Percentiles rank a stretch among this genome's conserved stretches.
Evolutionary conservation across 2,113 vertebrate species (phyloP).

Genomic region (Egretta garzetta): DNA sequence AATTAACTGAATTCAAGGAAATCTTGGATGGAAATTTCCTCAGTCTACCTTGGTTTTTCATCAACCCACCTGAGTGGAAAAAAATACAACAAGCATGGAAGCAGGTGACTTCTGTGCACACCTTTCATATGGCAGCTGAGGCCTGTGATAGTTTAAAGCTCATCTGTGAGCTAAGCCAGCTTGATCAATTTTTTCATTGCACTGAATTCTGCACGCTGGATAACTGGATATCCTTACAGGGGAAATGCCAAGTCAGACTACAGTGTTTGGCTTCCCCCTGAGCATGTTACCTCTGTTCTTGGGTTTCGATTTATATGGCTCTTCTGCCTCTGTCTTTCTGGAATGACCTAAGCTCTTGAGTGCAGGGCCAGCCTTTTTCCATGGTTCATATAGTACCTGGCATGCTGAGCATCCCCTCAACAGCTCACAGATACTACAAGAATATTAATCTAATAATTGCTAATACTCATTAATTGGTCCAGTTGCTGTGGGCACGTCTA

Average conservation of each 20-base stretch:
- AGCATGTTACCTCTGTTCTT: not conserved
- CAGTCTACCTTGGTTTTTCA: not conserved
- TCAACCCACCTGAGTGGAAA: not conserved
- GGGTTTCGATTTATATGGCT: not conserved
- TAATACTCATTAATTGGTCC: not conserved
- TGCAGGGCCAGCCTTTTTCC: not conserved
- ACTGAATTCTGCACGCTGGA: not conserved
- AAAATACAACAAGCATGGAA: not conserved
- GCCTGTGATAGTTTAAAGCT: not conserved
- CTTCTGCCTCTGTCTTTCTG: not conserved
- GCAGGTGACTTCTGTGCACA: not conserved
- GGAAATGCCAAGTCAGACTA: not conserved
- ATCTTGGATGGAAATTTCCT: conserved; percentile 1
- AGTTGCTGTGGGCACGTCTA: not conserved
- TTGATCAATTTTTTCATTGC: not conserved
- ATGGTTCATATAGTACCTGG: not conserved
- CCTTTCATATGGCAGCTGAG: not conserved
- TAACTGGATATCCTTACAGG: not conserved
- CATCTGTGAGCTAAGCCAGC: not conserved
- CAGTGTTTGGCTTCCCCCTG: not conserved
- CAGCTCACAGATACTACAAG: not conserved
- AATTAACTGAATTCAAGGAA: not conserved
- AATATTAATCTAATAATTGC: not conserved
- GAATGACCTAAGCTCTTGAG: not conserved
- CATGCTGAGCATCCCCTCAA: not conserved